Conservation (phyloP, 1,140 invertebrate species). For the Zaprionus tsacasi region DNA sequence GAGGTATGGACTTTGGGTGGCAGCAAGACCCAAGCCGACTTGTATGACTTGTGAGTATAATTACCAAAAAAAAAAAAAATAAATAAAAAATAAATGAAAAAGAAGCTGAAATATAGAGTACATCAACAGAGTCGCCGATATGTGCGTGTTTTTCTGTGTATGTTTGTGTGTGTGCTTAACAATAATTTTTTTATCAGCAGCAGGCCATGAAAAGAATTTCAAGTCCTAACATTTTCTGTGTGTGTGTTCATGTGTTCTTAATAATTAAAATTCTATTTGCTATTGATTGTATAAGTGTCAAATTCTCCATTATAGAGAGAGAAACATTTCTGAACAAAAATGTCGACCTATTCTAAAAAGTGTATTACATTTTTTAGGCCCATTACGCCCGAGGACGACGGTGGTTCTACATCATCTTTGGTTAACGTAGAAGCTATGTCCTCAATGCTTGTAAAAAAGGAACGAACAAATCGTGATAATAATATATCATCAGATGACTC, state of each 20-base stretch:
- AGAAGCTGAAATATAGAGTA: neutral
- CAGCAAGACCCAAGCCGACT: slow-evolving; percentile 70
- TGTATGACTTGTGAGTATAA: slow-evolving; percentile 76
- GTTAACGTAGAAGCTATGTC: slow-evolving; percentile 50
- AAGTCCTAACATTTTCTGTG: neutral
- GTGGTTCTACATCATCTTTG: slow-evolving; percentile 54
- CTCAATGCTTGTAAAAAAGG: slow-evolving; percentile 51
- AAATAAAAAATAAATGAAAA: neutral
- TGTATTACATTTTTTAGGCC: slow-evolving; percentile 47
- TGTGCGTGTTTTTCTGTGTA: neutral
- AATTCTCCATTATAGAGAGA: neutral
- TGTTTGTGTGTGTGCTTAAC: neutral
- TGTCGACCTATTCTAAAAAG: neutral
- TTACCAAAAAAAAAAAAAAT: neutral
- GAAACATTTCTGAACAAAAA: neutral
- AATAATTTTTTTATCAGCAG: neutral
- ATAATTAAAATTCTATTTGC: slow-evolving; percentile 1
- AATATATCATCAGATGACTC: slow-evolving; percentile 36
- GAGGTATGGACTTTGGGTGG: slow-evolving; percentile 80
- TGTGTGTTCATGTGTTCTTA: slow-evolving; percentile 1
- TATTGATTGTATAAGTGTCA: too few relatives aligned
- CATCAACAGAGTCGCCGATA: too few relatives aligned
- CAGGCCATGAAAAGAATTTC: slow-evolving; percentile 13
- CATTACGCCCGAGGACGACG: slow-evolving; percentile 31
- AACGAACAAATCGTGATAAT: slow-evolving; percentile 11